phyloP scores from a whole-genome alignment of 1,140 invertebrate species.

The Bilobella aurantiaca region DNA sequence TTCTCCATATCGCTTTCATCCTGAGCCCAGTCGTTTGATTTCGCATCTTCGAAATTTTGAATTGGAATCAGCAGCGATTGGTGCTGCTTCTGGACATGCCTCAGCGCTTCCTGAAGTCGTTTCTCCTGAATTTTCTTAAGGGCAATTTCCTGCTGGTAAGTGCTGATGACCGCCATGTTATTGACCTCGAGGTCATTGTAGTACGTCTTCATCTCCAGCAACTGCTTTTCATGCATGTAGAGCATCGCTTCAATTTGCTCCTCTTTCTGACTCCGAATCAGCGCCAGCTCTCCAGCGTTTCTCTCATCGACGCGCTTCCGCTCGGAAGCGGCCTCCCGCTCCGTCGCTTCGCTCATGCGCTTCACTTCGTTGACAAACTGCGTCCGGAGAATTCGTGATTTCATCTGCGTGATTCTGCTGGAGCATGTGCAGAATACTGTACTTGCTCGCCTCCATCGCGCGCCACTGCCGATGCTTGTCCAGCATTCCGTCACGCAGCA shows the following conservation, averaged over 20 bases:
- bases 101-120: constrained; percentile 51
- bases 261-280: constrained; percentile 83
- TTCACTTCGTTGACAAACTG: constrained; percentile 17
- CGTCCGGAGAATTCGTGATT: constrained; percentile 12
- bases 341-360: constrained; percentile 45
- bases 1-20: background rate
- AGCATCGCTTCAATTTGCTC: constrained; percentile 68
- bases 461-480: constrained; percentile 62
- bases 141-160: constrained; percentile 75
- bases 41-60: no score
- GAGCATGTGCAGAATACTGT: constrained; percentile 47
- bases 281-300: constrained; percentile 36
- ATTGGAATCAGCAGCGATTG: no score
- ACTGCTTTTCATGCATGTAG: constrained; percentile 69
- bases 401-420: constrained; percentile 13
- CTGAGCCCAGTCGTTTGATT: constrained; percentile 3
- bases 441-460: constrained; percentile 58
- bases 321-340: constrained; percentile 63
- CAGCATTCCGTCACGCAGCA: constrained; percentile 49
- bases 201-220: constrained; percentile 80
- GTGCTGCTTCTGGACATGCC: no score
- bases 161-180: constrained; percentile 71
- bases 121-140: constrained; percentile 68
- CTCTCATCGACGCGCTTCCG: constrained; percentile 64
- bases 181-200: constrained; percentile 88